Conservation (phyloP, 2,113 vertebrate species). For the Melierax canorus region DNA sequence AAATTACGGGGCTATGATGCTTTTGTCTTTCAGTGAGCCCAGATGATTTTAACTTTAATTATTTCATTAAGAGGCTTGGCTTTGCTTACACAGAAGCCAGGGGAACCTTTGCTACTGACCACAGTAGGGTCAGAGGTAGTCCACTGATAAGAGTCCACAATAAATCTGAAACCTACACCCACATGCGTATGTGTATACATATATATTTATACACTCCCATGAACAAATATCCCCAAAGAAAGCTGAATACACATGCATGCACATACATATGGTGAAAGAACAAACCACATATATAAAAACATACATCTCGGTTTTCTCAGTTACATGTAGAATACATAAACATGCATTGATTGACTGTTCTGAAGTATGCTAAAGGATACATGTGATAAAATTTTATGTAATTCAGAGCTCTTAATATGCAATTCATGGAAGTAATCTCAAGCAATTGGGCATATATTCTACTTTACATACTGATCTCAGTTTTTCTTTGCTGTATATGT, state of each 20-base stretch:
- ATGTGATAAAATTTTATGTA: background rate
- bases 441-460: background rate
- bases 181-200: background rate
- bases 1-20: background rate
- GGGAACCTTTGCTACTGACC: background rate
- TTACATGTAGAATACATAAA: background rate
- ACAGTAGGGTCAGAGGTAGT: background rate
- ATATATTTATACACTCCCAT: background rate
- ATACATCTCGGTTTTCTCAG: background rate
- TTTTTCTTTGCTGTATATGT: background rate
- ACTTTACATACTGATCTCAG: background rate
- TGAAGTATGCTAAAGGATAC: background rate
- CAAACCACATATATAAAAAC: background rate
- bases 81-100: background rate
- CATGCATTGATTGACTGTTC: background rate
- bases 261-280: background rate
- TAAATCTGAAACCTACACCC: background rate
- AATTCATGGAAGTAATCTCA: background rate
- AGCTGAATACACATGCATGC: background rate
- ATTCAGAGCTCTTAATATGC: background rate
- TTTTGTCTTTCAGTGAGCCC: background rate
- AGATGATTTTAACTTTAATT: background rate
- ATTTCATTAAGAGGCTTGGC: background rate
- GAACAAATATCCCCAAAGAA: background rate
- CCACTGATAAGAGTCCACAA: background rate